These are phyloP conservation scores for Leontocebus nigricollis DNA, from an alignment of 2,797 vertebrate genomes.

Conservation along the genomic window DNA sequence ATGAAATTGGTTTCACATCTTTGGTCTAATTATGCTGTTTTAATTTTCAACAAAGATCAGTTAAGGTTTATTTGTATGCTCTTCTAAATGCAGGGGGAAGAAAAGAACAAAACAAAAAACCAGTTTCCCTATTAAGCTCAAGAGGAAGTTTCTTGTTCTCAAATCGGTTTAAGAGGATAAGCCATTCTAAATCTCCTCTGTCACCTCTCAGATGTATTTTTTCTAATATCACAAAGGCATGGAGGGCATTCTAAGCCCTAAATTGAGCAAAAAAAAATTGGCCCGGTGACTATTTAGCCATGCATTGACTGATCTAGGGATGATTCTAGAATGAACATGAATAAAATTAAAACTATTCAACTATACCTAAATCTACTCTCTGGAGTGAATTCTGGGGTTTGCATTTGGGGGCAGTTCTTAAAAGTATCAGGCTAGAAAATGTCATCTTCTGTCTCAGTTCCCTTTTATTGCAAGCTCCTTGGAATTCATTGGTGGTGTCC, in stretches of 20 bases:
- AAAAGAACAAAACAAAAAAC: not conserved
- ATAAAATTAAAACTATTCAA: not conserved
- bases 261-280: constrained; percentile 28
- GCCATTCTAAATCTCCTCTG: constrained; percentile 25
- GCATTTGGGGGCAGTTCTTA: not conserved
- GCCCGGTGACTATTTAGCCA: not conserved
- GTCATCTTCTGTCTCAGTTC: not conserved
- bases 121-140: not conserved
- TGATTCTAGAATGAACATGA: not conserved
- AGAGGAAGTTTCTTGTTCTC: constrained; percentile 22
- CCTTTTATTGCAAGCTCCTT: not conserved
- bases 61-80: not conserved
- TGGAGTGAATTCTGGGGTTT: not conserved
- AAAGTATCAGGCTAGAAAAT: not conserved
- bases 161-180: constrained; percentile 55
- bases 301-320: not conserved
- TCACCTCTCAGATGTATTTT: not conserved
- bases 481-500: not conserved
- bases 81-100: not conserved
- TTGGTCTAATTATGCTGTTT: not conserved
- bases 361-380: not conserved
- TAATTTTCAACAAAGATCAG: not conserved
- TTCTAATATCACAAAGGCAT: not conserved
- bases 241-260: constrained; percentile 26
- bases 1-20: not conserved